Percentiles rank a stretch among this genome's conserved stretches.
Conservation (phyloP, 2,888 invertebrate species). For the Apotomis betuletana region DNA sequence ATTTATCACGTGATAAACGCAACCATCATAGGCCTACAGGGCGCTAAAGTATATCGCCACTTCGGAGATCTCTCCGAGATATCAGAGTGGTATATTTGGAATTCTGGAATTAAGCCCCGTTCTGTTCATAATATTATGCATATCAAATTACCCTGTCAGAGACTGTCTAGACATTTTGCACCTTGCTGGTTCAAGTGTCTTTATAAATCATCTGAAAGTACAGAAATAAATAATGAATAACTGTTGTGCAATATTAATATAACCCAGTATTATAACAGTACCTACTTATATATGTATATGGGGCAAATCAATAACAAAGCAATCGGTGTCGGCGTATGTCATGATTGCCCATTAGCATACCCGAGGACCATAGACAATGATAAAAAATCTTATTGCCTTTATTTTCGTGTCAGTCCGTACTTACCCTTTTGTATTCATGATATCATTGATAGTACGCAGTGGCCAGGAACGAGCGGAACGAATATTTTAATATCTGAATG, state of each 20-base stretch:
- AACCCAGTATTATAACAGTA: background rate
- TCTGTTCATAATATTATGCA: no score
- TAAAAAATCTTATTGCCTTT: constrained; percentile 56
- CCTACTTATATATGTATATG: constrained; percentile 4
- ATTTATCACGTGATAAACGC: no score
- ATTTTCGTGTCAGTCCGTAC: constrained; percentile 66
- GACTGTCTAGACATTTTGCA: no score
- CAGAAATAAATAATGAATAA: background rate
- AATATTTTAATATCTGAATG: constrained; percentile 74
- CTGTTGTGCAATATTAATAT: constrained; percentile 2
- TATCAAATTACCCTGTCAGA: no score
- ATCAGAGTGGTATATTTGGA: no score
- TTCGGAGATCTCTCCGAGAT: no score
- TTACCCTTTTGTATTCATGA: constrained; percentile 55
- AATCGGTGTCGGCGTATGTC: constrained; percentile 17
- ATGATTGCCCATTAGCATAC: constrained; percentile 35
- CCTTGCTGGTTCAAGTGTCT: no score
- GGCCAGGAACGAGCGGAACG: constrained; percentile 63
- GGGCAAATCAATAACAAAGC: constrained; percentile 37
- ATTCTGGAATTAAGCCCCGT: no score
- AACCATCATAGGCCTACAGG: no score
- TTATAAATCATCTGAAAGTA: no score
- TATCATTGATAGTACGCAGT: constrained; percentile 50
- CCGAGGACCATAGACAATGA: constrained; percentile 9
- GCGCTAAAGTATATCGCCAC: no score